Evolutionary conservation across 2,113 vertebrate genomes (phyloP).

Genomic region (Condylura cristata): DNA sequence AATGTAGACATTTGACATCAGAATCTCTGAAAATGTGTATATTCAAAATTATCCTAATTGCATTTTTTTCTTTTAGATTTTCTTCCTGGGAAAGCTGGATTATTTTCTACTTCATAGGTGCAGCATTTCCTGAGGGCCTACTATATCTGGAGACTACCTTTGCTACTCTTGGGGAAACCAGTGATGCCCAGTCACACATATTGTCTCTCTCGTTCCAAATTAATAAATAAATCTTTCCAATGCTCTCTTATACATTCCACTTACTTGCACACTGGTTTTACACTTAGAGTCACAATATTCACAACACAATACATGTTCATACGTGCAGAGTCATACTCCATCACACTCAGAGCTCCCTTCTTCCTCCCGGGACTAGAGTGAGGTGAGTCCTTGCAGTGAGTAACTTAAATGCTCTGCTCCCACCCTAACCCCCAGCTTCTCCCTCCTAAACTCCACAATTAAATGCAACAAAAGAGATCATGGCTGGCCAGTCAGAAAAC

Average conservation of each 20-base stretch:
- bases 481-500: background rate
- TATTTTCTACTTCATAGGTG: background rate
- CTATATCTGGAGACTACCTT: background rate
- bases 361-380: background rate
- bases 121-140: background rate
- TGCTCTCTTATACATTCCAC: background rate
- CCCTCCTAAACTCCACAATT: background rate
- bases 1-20: background rate
- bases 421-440: too few relatives aligned
- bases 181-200: accelerated
- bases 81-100: background rate
- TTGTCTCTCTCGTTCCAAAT: too few relatives aligned
- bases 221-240: too few relatives aligned
- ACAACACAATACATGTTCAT: too few relatives aligned
- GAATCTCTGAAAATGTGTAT: background rate
- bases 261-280: background rate
- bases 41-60: background rate
- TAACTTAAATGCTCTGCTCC: accelerated
- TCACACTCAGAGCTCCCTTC: background rate
- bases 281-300: background rate
- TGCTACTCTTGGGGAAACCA: background rate
- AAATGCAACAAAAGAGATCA: background rate
- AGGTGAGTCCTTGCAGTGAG: background rate
- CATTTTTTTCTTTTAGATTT: background rate
- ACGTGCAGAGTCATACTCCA: background rate